phyloP scores from a whole-genome alignment of 2,113 vertebrate species.

The Salvelinus alpinus region DNA sequence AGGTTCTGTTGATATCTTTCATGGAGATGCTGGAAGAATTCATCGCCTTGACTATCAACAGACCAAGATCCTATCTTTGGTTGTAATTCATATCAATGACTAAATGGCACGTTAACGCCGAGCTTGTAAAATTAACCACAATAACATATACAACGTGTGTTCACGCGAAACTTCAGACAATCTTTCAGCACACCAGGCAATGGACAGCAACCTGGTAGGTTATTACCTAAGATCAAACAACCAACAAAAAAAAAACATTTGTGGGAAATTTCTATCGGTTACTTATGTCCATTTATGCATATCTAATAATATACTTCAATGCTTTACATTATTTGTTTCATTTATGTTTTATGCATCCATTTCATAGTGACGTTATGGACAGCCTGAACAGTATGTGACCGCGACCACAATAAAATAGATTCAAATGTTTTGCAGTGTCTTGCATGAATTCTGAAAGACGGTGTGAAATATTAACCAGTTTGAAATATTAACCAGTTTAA shows the following conservation, averaged over 20 bases:
- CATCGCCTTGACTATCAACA: background rate
- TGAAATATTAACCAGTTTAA: too few relatives aligned
- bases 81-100: constrained; percentile 30
- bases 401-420: too few relatives aligned
- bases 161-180: background rate
- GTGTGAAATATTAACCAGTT: too few relatives aligned
- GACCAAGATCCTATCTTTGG: constrained; percentile 45
- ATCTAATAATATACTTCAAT: background rate
- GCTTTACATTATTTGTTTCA: too few relatives aligned
- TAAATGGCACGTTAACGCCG: background rate
- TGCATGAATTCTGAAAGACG: too few relatives aligned
- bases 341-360: too few relatives aligned
- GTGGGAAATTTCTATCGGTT: too few relatives aligned
- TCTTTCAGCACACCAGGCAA: constrained; percentile 65
- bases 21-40: background rate
- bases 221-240: background rate
- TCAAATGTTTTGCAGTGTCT: too few relatives aligned
- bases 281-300: too few relatives aligned
- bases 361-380: too few relatives aligned
- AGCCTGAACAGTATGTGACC: too few relatives aligned
- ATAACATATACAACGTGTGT: background rate
- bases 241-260: background rate
- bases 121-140: too few relatives aligned
- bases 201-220: constrained; percentile 54
- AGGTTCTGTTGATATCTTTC: background rate